phyloP scores from a whole-genome alignment of 2,888 invertebrate genomes.

The Plebejus anna region DNA sequence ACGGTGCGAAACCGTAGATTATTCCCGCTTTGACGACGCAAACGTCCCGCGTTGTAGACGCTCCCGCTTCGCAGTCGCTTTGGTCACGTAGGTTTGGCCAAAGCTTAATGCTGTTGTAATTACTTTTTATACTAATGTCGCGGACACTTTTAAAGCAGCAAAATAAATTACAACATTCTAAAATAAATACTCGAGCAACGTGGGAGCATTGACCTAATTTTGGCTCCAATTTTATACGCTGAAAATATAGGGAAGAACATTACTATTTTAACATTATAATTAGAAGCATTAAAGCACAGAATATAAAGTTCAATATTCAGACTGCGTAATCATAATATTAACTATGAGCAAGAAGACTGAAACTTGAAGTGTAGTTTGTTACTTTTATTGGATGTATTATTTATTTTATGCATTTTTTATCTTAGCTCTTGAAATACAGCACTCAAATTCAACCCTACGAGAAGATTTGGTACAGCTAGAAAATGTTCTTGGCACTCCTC shows the following conservation, averaged over 20 bases:
- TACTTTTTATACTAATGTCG: no score
- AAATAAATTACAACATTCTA: background rate
- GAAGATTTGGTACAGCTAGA: conserved; percentile 71
- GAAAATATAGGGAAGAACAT: background rate
- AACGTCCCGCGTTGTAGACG: no score
- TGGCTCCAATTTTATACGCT: background rate
- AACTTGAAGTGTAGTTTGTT: no score
- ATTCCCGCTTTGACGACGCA: no score
- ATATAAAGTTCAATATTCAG: background rate
- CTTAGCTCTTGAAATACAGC: conserved; percentile 63
- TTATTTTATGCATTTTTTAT: background rate
- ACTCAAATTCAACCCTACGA: conserved; percentile 67
- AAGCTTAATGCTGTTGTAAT: no score
- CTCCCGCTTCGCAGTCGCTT: no score
- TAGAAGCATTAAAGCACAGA: background rate
- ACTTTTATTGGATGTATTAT: no score
- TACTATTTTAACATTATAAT: background rate
- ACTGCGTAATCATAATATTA: no score
- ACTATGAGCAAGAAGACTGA: no score
- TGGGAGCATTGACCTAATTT: background rate
- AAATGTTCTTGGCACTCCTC: conserved; percentile 58
- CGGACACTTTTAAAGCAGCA: no score
- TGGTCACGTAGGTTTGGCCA: no score
- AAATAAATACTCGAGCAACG: background rate
- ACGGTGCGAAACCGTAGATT: no score